Conservation (phyloP, 2,888 invertebrate species). For the Lumbricus terrestris region DNA sequence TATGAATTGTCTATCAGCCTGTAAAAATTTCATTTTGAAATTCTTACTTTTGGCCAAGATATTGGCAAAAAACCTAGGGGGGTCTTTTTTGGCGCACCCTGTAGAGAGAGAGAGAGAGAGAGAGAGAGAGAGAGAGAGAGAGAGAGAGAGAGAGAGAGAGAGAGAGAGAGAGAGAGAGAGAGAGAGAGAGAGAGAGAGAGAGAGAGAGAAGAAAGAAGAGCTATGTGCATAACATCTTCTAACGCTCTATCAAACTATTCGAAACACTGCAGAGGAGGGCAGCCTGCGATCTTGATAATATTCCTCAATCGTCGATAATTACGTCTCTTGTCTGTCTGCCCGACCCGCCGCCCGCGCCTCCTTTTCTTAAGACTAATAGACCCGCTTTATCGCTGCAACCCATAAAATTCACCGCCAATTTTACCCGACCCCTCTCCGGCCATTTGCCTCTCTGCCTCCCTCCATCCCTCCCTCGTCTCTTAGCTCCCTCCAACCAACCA, state of each 20-base stretch:
- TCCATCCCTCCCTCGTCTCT: not conserved
- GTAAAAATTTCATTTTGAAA: no score
- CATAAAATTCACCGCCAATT: not conserved
- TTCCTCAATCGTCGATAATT: constrained; percentile 3
- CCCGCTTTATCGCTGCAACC: not conserved
- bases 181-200: not conserved
- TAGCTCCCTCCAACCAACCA: constrained; percentile 3
- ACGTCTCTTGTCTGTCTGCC: not conserved
- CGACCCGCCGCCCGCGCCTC: not conserved
- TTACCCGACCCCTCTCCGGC: not conserved
- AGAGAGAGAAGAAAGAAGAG: not conserved
- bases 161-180: not conserved
- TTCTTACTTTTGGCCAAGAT: no score
- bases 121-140: no score
- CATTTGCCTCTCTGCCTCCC: not conserved
- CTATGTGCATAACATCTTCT: not conserved
- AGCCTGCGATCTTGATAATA: not conserved
- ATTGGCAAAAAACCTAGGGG: no score
- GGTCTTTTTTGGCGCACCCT: no score
- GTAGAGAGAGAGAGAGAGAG: no score
- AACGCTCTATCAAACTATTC: not conserved
- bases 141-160: no score
- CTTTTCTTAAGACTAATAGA: not conserved
- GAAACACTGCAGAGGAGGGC: not conserved
- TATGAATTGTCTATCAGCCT: no score